Base-by-base conservation (phyloP, 2,888 invertebrate genomes). In the Saturnia pavonia region DNA sequence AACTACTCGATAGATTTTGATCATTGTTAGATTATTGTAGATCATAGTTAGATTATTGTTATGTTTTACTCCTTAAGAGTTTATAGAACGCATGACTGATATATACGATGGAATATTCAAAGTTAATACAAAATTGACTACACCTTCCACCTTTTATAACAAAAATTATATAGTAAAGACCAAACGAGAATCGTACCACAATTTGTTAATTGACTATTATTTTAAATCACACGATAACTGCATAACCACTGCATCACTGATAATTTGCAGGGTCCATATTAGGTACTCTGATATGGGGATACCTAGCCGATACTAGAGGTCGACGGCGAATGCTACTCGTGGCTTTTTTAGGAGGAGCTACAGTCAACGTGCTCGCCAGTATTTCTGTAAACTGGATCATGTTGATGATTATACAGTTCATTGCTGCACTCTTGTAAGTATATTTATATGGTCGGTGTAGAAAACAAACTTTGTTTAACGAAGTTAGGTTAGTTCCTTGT, bases 371-470 rank as follows among this genome's bases (percentile, higher is more conserved):
- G 2, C n/a, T 90, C 8, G 88, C 87, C 73, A 88, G 88, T 72
- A 74, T 92, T 11, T 91, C 92, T 0, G 85, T 92, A 72, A 88
- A 91, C 75, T 92, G 92, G 92, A 72, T 90, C 71, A 91, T 92
- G 92, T 78, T 92, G 16, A 77, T 91, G 76, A 60, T 84, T 6
- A 72, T 92, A 16, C 91, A 91, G 74, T 85, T 91, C 42, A 11
- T 86, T 12, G 88, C 88, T 48, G 77, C 89, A 0, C 54, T 90
- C 0, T 81, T 88, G 92, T 92, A 74, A 89, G 92, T 85, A 67
- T n/a, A 45, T 16, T 27, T 63, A 12, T n/a, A 22, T 22, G 19
- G 7, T 7, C n/a, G 4, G 4, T n/a, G n/a, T n/a, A n/a, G 1
- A 12, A 45, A 16, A 14, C 8, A 14, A n/a, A 12, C 45, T 45